A percentile compares a stretch with the other conserved stretches of the same genome.
These are phyloP conservation scores for Caiman crocodilus DNA, from an alignment of 2,797 vertebrate species.

Conservation along the genomic window DNA sequence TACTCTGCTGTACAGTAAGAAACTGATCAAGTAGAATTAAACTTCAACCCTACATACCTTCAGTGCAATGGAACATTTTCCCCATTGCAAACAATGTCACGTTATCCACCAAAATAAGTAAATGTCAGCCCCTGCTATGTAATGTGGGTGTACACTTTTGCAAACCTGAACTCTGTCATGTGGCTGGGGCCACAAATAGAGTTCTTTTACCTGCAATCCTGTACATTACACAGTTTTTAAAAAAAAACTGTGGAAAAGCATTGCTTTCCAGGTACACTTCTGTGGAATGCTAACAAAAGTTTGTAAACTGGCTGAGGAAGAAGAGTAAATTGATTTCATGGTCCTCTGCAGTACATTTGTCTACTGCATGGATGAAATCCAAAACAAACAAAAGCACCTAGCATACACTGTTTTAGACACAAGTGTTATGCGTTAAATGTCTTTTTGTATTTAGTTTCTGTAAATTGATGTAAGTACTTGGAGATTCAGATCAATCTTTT, in stretches of 20 bases:
- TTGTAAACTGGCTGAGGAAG: background rate
- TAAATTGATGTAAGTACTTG: background rate
- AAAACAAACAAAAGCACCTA: background rate
- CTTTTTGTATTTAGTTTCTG: background rate
- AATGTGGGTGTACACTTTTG: background rate
- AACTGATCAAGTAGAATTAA: background rate
- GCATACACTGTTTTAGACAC: background rate
- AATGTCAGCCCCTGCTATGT: background rate
- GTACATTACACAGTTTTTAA: background rate
- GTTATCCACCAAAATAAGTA: background rate
- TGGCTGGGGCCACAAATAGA: background rate
- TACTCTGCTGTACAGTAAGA: background rate
- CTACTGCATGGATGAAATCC: background rate
- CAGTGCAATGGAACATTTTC: background rate
- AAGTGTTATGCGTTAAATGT: background rate
- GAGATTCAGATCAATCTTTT: accelerated
- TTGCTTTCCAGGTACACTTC: background rate
- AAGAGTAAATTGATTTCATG: background rate
- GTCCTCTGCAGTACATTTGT: background rate
- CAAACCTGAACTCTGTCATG: background rate
- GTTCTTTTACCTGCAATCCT: background rate
- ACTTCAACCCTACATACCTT: background rate
- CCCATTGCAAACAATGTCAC: background rate
- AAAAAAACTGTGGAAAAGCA: background rate
- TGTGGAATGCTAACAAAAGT: background rate